Evolutionary conservation across 2,888 invertebrate species (phyloP), one percentile per base, ranked within the genome.

Genomic region (Cyaniris semiargus): DNA sequence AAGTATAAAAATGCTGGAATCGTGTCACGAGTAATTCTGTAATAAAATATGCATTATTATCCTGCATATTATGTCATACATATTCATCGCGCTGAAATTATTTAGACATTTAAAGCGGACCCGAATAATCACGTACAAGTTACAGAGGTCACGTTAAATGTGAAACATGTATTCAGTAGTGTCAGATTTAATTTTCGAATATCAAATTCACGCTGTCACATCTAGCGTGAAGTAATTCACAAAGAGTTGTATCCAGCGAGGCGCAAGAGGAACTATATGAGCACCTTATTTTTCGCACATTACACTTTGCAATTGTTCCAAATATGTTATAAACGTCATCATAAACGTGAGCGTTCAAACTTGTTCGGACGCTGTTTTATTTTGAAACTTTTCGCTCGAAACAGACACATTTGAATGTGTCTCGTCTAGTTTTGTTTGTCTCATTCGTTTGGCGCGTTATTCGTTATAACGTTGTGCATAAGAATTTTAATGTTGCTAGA

Each of bases 211-310:
- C 27, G 44, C 70, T 79, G 78, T 18, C 79, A 76, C 79, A 76
- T 81, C 81, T 72, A 81, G 81, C 72, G 58, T 70, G 60, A 8
- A 78, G 27, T 78, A 76, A 27, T 27, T 76, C 79, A 71, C 56
- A 58, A 74, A 18, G 44, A 44, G 70, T 70, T 76, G 58, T 53
- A 76, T 76, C 77, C 77, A 70, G 76, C 70, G 78, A 76, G 77
- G 77, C 78, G 77, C 66, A 34, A 77, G 71, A 77, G 78, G 78
- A 78, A 82, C 87, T 86, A 87, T 88, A 88, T 87, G 87, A 88
- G 89, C 87, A 88, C 88, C 91, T 91, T 90, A 92, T 92, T 92
- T 93, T 91, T 91, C 92, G 91, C 90, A 85, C 90, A 91, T 93
- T 92, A 91, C 90, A 90, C 92, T 90, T 89, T 86, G 89, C 91